Percentiles rank a stretch among this genome's conserved stretches.
phyloP scores from a whole-genome alignment of 2,797 vertebrate genomes.

The Trematomus bernacchii region DNA sequence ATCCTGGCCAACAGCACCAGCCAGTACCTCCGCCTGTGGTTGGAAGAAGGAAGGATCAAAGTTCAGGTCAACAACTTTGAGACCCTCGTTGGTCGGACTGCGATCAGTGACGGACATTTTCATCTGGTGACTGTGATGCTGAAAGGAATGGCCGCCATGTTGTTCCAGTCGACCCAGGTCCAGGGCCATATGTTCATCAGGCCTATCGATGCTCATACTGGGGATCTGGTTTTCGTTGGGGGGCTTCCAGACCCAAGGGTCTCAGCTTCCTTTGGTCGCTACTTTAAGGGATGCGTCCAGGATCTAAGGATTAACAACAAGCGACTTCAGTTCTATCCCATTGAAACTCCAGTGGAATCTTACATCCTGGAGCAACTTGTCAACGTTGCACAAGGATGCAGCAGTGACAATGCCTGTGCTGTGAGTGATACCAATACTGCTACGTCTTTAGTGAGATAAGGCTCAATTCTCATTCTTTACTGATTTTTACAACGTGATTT shows the following conservation, averaged over 20 bases:
- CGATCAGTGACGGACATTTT: slow-evolving; percentile 87
- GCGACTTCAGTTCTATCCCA: slow-evolving; percentile 90
- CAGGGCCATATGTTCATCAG: slow-evolving; percentile 81
- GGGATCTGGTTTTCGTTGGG: slow-evolving; percentile 86
- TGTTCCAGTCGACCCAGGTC: slow-evolving; percentile 86
- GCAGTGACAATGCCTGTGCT: slow-evolving; percentile 87
- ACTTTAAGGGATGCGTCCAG: slow-evolving; percentile 95
- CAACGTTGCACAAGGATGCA: slow-evolving; percentile 87
- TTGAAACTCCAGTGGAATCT: slow-evolving; percentile 60
- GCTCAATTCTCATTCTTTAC: not conserved
- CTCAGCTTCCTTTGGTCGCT: slow-evolving; percentile 84
- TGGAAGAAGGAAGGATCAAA: slow-evolving; percentile 87
- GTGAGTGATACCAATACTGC: slow-evolving; percentile 67
- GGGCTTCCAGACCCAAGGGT: slow-evolving; percentile 86
- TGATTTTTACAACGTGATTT: not conserved
- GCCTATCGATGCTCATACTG: slow-evolving; percentile 72
- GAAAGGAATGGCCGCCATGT: slow-evolving; percentile 72
- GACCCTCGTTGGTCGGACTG: slow-evolving; percentile 72
- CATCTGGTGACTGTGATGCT: slow-evolving; percentile 89
- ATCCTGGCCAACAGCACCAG: slow-evolving; percentile 85
- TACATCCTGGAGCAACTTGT: slow-evolving; percentile 74
- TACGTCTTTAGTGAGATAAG: not conserved
- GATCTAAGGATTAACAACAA: slow-evolving; percentile 89
- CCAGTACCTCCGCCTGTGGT: slow-evolving; percentile 84
- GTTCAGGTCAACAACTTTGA: slow-evolving; percentile 82